Base-by-base conservation (phyloP, 2,113 vertebrate genomes). In the Strigops habroptila region DNA sequence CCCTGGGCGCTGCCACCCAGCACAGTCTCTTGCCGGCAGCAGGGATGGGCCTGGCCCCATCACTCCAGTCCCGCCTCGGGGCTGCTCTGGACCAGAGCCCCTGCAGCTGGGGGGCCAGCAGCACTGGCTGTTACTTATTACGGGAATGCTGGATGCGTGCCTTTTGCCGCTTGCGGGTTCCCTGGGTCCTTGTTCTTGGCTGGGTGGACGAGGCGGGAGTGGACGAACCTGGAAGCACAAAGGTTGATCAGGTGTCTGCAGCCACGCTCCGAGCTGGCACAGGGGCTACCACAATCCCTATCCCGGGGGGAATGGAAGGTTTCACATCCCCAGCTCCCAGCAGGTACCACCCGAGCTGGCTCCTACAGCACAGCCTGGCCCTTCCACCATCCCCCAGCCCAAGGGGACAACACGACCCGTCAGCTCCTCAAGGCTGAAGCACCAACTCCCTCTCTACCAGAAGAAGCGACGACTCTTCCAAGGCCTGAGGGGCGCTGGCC, bases 81-180 rank as follows among this genome's bases (percentile, higher is more conserved):
- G n/a, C n/a, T n/a, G n/a, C 44, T 69, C 68, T n/a, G 52, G 57
- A 37, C 4, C 4, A 13, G 76, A 96, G 43, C 18, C 14, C 30
- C 49, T 25, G n/a, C n/a, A n/a, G n/a, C 52, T 16, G 24, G 12
- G 84, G 79, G 82, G 70, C 70, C 69, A 35, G 25, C 44, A 77
- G 57, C 79, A 23, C 76, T 12, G 16, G 44, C 17, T 59, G 90
- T 95, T 98, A 99, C 96, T 99, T 99, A 96, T 99, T 99, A 91
- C 99, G 98, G 53, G 97, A 97, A 82, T 99, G 99, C 84, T 99
- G 99, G 91, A 99, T 97, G 46, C 99, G 98, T 8, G 99, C 98
- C 97, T 99, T 99, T 84, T 99, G 98, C 74, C 99, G 98, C 95
- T 99, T 99, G 4, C 99, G 98, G 1, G 92, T n/a, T n/a, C 96